Percentiles rank a stretch among this genome's conserved stretches.
phyloP scores from a whole-genome alignment of 2,888 invertebrate species.

The Odiellus spinosus region DNA sequence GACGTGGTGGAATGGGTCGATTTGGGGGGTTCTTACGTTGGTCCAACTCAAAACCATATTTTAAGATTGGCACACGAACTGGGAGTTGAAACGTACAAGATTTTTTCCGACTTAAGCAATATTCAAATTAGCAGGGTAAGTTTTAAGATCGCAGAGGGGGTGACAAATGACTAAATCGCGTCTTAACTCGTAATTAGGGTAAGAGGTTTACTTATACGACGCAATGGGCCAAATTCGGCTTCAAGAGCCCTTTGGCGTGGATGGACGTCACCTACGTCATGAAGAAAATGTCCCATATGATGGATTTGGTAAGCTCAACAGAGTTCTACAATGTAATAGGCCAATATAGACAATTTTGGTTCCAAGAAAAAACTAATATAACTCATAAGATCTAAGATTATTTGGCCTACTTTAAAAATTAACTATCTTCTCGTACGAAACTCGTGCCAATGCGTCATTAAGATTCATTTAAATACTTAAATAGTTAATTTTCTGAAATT shows the following conservation, averaged over 20 bases:
- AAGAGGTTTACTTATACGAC: neutral
- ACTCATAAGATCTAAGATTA: too few species aligned
- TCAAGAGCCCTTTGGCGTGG: neutral
- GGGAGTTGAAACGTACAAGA: constrained; percentile 18
- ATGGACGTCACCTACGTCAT: neutral
- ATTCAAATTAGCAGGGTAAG: constrained; percentile 1
- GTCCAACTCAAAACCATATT: constrained; percentile 24
- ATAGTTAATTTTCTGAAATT: neutral
- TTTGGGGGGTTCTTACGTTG: constrained; percentile 25
- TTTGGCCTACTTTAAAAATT: too few species aligned
- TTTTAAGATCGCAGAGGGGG: neutral
- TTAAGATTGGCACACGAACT: constrained; percentile 23
- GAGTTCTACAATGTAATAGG: neutral
- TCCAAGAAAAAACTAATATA: too few species aligned
- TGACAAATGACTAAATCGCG: neutral
- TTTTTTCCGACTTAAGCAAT: constrained; percentile 1
- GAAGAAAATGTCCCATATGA: neutral
- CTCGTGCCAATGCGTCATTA: too few species aligned
- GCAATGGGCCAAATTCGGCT: neutral
- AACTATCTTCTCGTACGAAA: too few species aligned
- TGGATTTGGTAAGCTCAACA: neutral
- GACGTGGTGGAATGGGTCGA: constrained; percentile 16
- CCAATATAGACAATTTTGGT: neutral
- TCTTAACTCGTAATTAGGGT: neutral
- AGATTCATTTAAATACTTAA: too few species aligned